phyloP scores from a whole-genome alignment of 2,113 vertebrate species.

The Antennarius striatus region DNA sequence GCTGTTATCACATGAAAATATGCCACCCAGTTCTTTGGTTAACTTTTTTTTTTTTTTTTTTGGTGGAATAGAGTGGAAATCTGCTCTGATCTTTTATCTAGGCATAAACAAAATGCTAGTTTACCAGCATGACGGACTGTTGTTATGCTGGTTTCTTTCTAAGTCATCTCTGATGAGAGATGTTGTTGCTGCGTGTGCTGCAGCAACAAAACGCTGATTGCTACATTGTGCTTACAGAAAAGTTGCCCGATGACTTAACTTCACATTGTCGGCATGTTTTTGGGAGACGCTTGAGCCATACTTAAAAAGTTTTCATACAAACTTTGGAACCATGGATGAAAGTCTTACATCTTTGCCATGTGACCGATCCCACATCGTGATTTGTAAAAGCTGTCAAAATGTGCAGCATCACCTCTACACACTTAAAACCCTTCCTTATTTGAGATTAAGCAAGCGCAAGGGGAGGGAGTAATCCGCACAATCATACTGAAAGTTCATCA shows the following conservation, averaged over 20 bases:
- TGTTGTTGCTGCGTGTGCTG: too few species aligned
- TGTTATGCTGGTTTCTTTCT: not conserved
- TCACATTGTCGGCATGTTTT: too few species aligned
- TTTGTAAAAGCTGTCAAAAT: not conserved
- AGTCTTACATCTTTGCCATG: too few species aligned
- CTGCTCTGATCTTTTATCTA: not conserved
- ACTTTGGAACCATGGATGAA: too few species aligned
- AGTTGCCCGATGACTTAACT: not conserved
- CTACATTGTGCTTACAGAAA: not conserved
- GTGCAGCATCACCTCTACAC: not conserved
- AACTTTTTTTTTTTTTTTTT: slow-evolving; percentile 20
- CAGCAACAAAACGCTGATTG: too few species aligned
- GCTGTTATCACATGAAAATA: slow-evolving; percentile 4
- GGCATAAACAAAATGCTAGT: slow-evolving; percentile 8
- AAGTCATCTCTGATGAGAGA: too few species aligned
- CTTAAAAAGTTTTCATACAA: too few species aligned
- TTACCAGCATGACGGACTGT: not conserved
- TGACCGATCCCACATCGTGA: too few species aligned
- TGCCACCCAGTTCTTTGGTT: not conserved
- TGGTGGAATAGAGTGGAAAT: slow-evolving; percentile 15
- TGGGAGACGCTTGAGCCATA: too few species aligned
- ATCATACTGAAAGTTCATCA: slow-evolving; percentile 2
- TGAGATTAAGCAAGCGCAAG: not conserved
- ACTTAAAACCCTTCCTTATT: not conserved
- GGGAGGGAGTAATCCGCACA: slow-evolving; percentile 6